A percentile compares a stretch with the other conserved stretches of the same genome.
phyloP scores from a whole-genome alignment of 2,888 invertebrate genomes.

The Epinotia brunnichana region DNA sequence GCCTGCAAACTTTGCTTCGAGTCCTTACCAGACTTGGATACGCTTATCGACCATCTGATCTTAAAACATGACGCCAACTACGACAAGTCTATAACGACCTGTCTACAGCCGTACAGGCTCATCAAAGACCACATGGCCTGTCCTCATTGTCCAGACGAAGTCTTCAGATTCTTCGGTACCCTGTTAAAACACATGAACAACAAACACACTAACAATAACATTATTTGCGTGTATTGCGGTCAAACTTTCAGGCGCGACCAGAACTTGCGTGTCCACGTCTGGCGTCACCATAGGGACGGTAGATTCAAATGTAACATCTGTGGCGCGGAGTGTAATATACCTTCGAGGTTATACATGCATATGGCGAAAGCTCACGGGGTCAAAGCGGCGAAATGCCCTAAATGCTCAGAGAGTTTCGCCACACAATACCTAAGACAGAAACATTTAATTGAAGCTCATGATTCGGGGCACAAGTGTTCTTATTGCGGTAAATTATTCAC shows the following conservation, averaged over 20 bases:
- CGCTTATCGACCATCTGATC: constrained; percentile 71
- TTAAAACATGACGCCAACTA: constrained; percentile 72
- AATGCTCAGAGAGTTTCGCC: constrained; percentile 76
- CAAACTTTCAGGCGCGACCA: constrained; percentile 76
- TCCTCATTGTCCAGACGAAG: constrained; percentile 70
- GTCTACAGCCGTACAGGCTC: constrained; percentile 72
- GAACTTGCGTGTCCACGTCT: constrained; percentile 75
- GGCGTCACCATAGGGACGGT: constrained; percentile 76
- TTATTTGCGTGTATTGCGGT: constrained; percentile 78
- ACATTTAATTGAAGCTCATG: constrained; percentile 81
- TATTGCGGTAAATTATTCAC: constrained; percentile 76
- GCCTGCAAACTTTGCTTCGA: constrained; percentile 77
- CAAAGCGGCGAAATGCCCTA: constrained; percentile 75
- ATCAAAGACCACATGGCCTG: constrained; percentile 76
- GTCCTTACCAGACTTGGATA: constrained; percentile 66
- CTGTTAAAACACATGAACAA: constrained; percentile 76
- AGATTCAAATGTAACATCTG: constrained; percentile 75
- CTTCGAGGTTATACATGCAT: constrained; percentile 76
- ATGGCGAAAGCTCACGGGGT: constrained; percentile 78
- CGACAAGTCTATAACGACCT: constrained; percentile 73
- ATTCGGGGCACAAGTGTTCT: constrained; percentile 74
- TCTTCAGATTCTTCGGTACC: constrained; percentile 76
- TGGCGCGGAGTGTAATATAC: constrained; percentile 73
- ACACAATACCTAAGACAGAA: constrained; percentile 81
- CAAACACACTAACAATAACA: constrained; percentile 75